phyloP scores from a whole-genome alignment of 2,888 invertebrate species.

The Pollenia labialis region DNA sequence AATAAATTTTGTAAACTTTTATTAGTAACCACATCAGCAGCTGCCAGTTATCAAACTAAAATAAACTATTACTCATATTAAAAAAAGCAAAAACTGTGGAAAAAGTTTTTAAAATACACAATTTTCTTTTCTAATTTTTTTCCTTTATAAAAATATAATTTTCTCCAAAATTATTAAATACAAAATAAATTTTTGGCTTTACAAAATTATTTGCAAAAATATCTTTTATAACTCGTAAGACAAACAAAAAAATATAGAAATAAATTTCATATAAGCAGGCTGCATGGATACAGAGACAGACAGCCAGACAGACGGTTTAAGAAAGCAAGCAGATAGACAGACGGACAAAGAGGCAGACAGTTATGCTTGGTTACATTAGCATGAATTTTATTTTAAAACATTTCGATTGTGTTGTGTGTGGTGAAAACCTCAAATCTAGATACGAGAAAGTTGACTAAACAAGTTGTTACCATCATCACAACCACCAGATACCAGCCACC shows the following conservation, averaged over 20 bases:
- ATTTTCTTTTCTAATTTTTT: neutral
- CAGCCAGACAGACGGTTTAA: slow-evolving; percentile 1
- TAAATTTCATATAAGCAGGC: slow-evolving; percentile 38
- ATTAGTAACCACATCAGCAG: neutral
- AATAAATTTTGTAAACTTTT: neutral
- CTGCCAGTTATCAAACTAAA: neutral
- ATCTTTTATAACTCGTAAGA: neutral
- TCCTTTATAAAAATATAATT: slow-evolving; percentile 6
- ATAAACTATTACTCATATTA: neutral
- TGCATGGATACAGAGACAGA: slow-evolving; percentile 17
- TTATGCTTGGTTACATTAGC: slow-evolving; percentile 47
- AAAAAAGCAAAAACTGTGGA: neutral
- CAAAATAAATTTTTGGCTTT: slow-evolving; percentile 40
- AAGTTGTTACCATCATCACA: slow-evolving; percentile 65
- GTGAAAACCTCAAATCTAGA: slow-evolving; percentile 68
- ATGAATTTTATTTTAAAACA: slow-evolving; percentile 55
- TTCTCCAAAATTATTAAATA: slow-evolving; percentile 38
- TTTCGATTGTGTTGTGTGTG: slow-evolving; percentile 54
- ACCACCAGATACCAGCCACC: neutral
- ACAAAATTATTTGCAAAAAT: slow-evolving; percentile 25
- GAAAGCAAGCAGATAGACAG: slow-evolving; percentile 6
- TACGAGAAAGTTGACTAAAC: slow-evolving; percentile 72
- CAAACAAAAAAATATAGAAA: neutral
- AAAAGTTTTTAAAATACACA: neutral
- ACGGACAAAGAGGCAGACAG: slow-evolving; percentile 18